phyloP scores from a whole-genome alignment of 2,113 vertebrate species.

The Suricata suricatta region DNA sequence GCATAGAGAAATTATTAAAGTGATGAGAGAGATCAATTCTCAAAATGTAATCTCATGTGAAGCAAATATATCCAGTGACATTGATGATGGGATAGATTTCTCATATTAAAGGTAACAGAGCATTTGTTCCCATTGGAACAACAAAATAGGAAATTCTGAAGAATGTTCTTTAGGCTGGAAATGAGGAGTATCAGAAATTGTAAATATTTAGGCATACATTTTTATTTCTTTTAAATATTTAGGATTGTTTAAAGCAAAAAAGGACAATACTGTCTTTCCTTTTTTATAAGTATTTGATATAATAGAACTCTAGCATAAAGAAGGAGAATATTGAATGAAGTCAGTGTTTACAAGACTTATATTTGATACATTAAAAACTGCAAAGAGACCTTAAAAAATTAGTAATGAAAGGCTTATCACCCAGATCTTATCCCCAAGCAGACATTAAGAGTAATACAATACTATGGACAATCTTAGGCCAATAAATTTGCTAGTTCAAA shows the following conservation, averaged over 20 bases:
- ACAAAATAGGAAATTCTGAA: neutral
- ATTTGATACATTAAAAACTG: neutral
- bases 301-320: neutral
- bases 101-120: neutral
- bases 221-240: neutral
- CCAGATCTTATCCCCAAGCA: neutral
- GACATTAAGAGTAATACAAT: neutral
- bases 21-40: neutral
- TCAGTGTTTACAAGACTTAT: neutral
- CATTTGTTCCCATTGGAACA: neutral
- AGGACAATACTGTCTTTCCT: neutral
- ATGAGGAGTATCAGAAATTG: neutral
- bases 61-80: neutral
- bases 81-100: neutral
- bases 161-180: neutral
- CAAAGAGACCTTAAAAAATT: neutral
- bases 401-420: neutral
- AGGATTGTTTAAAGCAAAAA: neutral
- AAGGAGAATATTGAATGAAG: neutral
- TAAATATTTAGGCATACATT: neutral
- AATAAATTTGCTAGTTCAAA: neutral
- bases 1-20: neutral
- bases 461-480: neutral
- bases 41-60: neutral
- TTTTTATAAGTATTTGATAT: neutral